Base-by-base conservation (phyloP, 2,888 invertebrate species). In the Diarsia mendica region DNA sequence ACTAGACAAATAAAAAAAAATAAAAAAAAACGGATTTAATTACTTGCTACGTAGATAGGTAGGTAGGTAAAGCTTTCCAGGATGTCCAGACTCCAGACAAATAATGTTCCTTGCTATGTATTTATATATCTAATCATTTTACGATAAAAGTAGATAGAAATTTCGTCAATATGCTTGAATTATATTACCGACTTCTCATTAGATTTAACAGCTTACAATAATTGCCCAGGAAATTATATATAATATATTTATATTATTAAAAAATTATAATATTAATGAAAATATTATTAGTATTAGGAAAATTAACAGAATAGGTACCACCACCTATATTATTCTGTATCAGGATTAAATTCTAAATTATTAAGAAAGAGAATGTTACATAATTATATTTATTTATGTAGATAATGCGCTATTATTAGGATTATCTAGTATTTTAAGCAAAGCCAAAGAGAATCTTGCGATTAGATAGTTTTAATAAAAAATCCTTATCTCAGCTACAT, bases 41-140 rank as follows among this genome's bases (percentile, higher is more conserved):
- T 39, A 33, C 5, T 60, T 75, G 6, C 28, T 48, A 44, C 0
- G 18, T 49, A 79, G 2, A 49, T 79, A 79, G 66, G 58, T 71
- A 79, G 66, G 58, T 71, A 77, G 48, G 67, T 53, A 67, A 80
- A 53, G 81, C 81, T 81, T 73, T 70, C 53, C 67, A 67, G 58
- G 20, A 64, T 64, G 39, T 70, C 33, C 63, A 73, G 60, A 60
- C 64, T 70, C 33, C 63, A 73, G 60, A 60, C 64, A 64, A 72
- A 72, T 72, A 72, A n/a, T 60, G 66, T 80, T 72, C 63, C 68
- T 49, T 72, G 55, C 53, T 48, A 58, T 66, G 23, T 33, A 53
- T 13, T 80, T 67, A 39, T 4, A 9, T 48, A n/a, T n/a, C n/a
- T n/a, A 15, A 44, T 44, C 15, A 55, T 61, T 68, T 61, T 72